Evolutionary conservation across 2,888 invertebrate genomes (phyloP), one percentile per base, ranked within the genome.

Genomic region (Eristalinus sepulchralis): DNA sequence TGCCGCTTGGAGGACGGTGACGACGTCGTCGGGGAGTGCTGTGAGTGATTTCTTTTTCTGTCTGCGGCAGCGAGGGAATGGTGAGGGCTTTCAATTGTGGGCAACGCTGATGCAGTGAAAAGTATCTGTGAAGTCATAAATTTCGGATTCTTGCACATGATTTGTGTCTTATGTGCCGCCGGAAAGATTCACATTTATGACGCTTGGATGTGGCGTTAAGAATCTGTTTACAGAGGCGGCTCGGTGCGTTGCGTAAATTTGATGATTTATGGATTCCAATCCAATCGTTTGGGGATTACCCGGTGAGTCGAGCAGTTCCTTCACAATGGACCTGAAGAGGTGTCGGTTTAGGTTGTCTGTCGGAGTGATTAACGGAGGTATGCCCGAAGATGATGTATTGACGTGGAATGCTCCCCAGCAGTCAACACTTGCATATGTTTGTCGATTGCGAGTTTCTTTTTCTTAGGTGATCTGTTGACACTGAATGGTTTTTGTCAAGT

Each of bases 101-200:
- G 57, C 59, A 53, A 59, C 53, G 55, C 71, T 80, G 55, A 77
- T 72, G 76, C 67, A 75, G 76, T 84, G 67, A 39, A 39, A 47
- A 84, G 57, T 72, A 72, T 84, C 71, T 81, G 67, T 47, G 72
- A 72, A 57, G 63, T 80, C 39, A 76, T 84, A 72, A 76, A 84
- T 84, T 76, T 80, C 13, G 17, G 20, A 17, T 17, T 68, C 79
- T 70, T 33, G 68, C 47, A 68, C 34, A 64, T 66, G 68, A 79
- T 83, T 80, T 75, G 68, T 78, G 33, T 78, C 57, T 57, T 57
- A 34, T 73, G 20, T 78, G 39, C 20, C 13, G 53, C 27, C 24
- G 31, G 10, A 33, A 17, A n/a, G 11, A 55, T 20, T 31, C 57
- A 77, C 66, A 76, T 66, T 68, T 68, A 63, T 77, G 47, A 47